Evolutionary conservation across 2,888 invertebrate species (phyloP).

Genomic region (Noctua janthina): DNA sequence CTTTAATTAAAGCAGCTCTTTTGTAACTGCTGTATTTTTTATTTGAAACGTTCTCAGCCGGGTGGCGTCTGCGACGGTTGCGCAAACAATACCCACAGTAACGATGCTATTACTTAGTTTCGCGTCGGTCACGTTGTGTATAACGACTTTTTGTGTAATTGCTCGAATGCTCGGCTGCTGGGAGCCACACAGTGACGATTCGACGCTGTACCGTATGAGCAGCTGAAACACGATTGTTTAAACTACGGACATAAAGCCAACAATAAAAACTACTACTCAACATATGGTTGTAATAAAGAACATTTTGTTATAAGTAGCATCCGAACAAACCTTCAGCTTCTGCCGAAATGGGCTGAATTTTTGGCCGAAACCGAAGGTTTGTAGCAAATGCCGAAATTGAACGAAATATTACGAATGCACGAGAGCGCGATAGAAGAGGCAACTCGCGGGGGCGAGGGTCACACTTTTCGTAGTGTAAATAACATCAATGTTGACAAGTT

Average conservation of each 20-base stretch:
- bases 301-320: slow-evolving; percentile 12
- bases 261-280: slow-evolving; percentile 13
- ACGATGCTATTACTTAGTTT: slow-evolving; percentile 50
- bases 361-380: not conserved
- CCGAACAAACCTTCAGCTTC: not conserved
- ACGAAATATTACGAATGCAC: not conserved
- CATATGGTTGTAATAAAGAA: slow-evolving; percentile 9
- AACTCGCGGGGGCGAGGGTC: not conserved
- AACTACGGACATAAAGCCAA: slow-evolving; percentile 23
- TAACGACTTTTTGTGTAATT: slow-evolving; percentile 58
- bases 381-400: not conserved
- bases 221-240: slow-evolving; percentile 23
- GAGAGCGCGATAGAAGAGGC: not conserved
- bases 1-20: slow-evolving; percentile 40
- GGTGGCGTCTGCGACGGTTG: slow-evolving; percentile 49
- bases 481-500: not conserved
- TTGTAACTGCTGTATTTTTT: slow-evolving; percentile 37
- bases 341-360: not conserved
- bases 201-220: slow-evolving; percentile 17
- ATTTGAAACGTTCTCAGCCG: slow-evolving; percentile 39
- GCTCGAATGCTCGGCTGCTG: slow-evolving; percentile 21
- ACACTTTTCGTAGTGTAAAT: not conserved
- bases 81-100: slow-evolving; percentile 54
- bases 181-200: slow-evolving; percentile 27
- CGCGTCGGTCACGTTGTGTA: slow-evolving; percentile 53